phyloP scores from a whole-genome alignment of 2,113 vertebrate species.

The Chaenocephalus aceratus region DNA sequence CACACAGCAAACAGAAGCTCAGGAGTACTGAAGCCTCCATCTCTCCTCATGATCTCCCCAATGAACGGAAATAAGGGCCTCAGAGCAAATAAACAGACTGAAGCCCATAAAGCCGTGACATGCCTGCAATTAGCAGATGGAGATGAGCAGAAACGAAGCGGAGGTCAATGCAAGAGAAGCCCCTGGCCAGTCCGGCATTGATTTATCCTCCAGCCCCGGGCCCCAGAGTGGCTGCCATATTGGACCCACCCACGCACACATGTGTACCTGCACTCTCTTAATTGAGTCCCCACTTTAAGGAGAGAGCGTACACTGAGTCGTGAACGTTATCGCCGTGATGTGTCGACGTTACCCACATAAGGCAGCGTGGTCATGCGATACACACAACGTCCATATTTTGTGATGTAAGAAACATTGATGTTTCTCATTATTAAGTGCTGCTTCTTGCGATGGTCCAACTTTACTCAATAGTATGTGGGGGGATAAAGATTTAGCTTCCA shows the following conservation, averaged over 20 bases:
- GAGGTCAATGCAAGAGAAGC: conserved; percentile 27
- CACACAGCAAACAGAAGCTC: conserved; percentile 33
- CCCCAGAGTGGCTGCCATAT: conserved; percentile 64
- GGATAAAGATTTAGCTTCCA: not conserved
- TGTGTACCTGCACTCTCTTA: conserved; percentile 74
- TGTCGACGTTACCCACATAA: conserved; percentile 31
- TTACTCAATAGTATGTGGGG: not conserved
- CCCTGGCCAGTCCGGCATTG: conserved; percentile 56
- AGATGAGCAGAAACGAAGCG: conserved; percentile 26
- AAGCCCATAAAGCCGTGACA: conserved; percentile 26
- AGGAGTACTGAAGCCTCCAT: conserved; percentile 22
- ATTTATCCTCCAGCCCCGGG: conserved; percentile 64
- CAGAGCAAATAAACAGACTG: conserved; percentile 13
- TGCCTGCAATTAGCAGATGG: conserved; percentile 71
- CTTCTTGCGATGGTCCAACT: not conserved
- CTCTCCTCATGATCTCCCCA: conserved; percentile 50
- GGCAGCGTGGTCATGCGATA: not conserved
- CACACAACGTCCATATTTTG: not conserved
- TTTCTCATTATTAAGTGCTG: not conserved
- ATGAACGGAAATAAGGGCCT: conserved; percentile 12
- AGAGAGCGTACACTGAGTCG: conserved; percentile 47
- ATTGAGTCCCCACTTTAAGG: conserved; percentile 60
- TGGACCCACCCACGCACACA: conserved; percentile 75
- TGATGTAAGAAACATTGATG: not conserved
- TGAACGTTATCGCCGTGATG: conserved; percentile 10